Conservation (phyloP, 2,888 invertebrate genomes). For the Cecidostiba fungosa region DNA sequence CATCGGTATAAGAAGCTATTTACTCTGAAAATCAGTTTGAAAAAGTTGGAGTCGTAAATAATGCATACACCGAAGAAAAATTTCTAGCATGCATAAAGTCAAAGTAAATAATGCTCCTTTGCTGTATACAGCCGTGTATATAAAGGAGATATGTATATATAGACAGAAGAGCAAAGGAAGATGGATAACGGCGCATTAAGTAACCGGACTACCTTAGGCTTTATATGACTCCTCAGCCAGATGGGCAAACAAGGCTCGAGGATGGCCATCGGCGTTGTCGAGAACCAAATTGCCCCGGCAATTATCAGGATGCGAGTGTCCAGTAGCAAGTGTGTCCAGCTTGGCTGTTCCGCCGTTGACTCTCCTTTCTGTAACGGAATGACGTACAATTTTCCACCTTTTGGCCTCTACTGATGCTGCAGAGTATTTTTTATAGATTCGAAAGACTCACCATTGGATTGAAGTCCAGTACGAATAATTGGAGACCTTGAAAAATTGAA, state of each 20-base stretch:
- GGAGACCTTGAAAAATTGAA: slow-evolving; percentile 70
- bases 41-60: too few species aligned
- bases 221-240: slow-evolving; percentile 87
- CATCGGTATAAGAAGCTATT: too few species aligned
- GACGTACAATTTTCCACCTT: background rate
- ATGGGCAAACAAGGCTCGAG: slow-evolving; percentile 91
- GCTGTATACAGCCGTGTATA: background rate
- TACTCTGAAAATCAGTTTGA: too few species aligned
- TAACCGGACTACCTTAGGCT: slow-evolving; percentile 82
- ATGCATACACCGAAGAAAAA: too few species aligned
- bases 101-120: background rate
- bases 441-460: slow-evolving; percentile 69
- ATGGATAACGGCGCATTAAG: background rate
- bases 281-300: slow-evolving; percentile 87
- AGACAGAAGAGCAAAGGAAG: background rate
- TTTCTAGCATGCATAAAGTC: background rate
- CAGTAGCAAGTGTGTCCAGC: slow-evolving; percentile 83
- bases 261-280: slow-evolving; percentile 91
- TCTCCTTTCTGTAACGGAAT: slow-evolving; percentile 46
- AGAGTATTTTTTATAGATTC: too few species aligned
- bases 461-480: slow-evolving; percentile 75
- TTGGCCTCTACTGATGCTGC: background rate
- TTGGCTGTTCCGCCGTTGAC: slow-evolving; percentile 78
- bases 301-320: slow-evolving; percentile 85
- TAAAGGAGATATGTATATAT: background rate